phyloP scores from a whole-genome alignment of 1,140 invertebrate genomes.

The Saccostrea glomerata region DNA sequence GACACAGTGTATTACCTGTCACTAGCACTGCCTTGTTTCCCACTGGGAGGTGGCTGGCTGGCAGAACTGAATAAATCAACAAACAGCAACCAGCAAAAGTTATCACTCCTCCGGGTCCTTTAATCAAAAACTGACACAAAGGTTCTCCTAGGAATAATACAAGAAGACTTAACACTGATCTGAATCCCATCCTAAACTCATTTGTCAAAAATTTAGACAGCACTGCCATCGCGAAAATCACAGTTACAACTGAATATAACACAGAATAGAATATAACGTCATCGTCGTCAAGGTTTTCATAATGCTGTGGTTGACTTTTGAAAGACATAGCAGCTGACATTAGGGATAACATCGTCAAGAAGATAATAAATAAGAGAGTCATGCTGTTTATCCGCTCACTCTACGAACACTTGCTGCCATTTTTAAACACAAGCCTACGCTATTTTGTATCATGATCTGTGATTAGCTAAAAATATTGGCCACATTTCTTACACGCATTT shows the following conservation, averaged over 20 bases:
- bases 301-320: conserved; percentile 58
- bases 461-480: conserved; percentile 49
- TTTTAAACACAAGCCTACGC: conserved; percentile 32
- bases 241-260: conserved; percentile 75
- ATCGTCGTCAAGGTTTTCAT: conserved; percentile 70
- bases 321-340: conserved; percentile 31
- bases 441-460: conserved; percentile 11
- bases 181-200: conserved; percentile 77
- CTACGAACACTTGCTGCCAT: conserved; percentile 48
- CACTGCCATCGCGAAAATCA: conserved; percentile 77
- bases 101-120: conserved; percentile 73
- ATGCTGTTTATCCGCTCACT: conserved; percentile 24
- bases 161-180: conserved; percentile 74
- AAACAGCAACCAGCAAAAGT: conserved; percentile 74
- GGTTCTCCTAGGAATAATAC: conserved; percentile 77
- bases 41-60: conserved; percentile 74
- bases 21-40: conserved; percentile 74
- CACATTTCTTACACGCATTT: not conserved
- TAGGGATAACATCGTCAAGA: not conserved
- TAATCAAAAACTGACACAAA: conserved; percentile 76
- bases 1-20: conserved; percentile 66
- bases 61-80: conserved; percentile 75
- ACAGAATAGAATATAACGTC: conserved; percentile 77
- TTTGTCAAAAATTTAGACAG: conserved; percentile 77
- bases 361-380: not conserved